Base-by-base conservation (phyloP, 2,797 vertebrate species). In the Urocyon cinereoargenteus region DNA sequence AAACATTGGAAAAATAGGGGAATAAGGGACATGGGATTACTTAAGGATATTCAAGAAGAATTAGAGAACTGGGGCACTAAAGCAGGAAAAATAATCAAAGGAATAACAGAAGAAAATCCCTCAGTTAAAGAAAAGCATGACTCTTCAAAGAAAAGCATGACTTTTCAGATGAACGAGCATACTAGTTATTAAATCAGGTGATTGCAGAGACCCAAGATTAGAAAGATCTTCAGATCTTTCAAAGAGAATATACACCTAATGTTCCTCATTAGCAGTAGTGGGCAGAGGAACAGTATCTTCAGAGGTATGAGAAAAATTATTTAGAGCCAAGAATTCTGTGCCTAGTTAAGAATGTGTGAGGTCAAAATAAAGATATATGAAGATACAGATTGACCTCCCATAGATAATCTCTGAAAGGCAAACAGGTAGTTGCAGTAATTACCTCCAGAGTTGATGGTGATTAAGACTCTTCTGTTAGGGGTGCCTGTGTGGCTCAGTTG, bases 1-100 rank as follows among this genome's bases (percentile, higher is more conserved):
- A 95, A 66, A 72, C 70, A 86, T 9, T 55, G 85, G 28, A 18
- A 89, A 92, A 81, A 81, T 85, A 55, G 36, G 24, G 94, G 90
- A 68, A 81, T 81, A 91, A 91, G 15, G 53, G 28, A 66, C 24
- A 81, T 18, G 7, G 55, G 8, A 18, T 77, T 93, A 36, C 9
- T 61, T 21, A 70, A 15, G 31, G 84, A 91, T 55, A 64, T 94
- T 84, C 14, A 78, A 62, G 66, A 81, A 53, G 62, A 86, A 51
- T 82, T 86, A 89, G 15, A 86, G 79, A 88, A 86, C 16, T 8
- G 40, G 66, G 24, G 68, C 15, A 88, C n/a, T 79, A 13, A 40
- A 61, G 5, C 73, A 13, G 22, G 59, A 85, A 87, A 45, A 84
- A 87, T 59, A 77, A 91, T 57, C 40, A 82, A 87, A 87, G 31